Evolutionary conservation across 1,140 invertebrate species (phyloP).

Genomic region (Psilanteris sp.): DNA sequence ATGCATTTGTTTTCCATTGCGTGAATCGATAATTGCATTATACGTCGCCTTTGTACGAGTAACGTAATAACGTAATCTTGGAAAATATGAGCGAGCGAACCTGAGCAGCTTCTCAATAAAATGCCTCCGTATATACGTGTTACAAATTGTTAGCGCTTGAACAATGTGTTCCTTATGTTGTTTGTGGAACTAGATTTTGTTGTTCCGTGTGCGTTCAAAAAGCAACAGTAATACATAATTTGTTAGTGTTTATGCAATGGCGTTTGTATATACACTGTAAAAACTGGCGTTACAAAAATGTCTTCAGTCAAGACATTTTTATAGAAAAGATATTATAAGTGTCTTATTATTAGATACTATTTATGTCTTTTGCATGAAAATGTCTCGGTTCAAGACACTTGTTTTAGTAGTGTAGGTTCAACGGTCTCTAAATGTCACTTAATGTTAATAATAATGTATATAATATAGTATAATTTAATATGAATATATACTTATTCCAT

Average conservation of each 20-base stretch:
- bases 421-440: too few species aligned
- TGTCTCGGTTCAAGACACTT: too few species aligned
- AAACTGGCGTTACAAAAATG: too few species aligned
- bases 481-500: too few species aligned
- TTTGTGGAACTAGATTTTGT: conserved; percentile 47
- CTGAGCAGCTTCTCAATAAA: conserved; percentile 79
- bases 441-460: too few species aligned
- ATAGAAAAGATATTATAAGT: too few species aligned
- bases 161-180: conserved; percentile 48
- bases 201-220: conserved; percentile 76
- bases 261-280: too few species aligned
- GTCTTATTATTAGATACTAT: too few species aligned
- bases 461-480: too few species aligned
- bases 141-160: conserved; percentile 55
- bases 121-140: conserved; percentile 76
- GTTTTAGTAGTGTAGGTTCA: too few species aligned
- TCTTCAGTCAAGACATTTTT: too few species aligned
- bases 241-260: conserved; percentile 56
- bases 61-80: conserved; percentile 27
- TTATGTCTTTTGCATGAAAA: too few species aligned
- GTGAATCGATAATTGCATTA: conserved; percentile 16
- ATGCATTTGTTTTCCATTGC: conserved; percentile 10
- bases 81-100: conserved; percentile 59
- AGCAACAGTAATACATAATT: conserved; percentile 70
- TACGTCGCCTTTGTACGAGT: conserved; percentile 18